Conservation (phyloP, 1,140 invertebrate species). For the Aculops lycopersici region DNA sequence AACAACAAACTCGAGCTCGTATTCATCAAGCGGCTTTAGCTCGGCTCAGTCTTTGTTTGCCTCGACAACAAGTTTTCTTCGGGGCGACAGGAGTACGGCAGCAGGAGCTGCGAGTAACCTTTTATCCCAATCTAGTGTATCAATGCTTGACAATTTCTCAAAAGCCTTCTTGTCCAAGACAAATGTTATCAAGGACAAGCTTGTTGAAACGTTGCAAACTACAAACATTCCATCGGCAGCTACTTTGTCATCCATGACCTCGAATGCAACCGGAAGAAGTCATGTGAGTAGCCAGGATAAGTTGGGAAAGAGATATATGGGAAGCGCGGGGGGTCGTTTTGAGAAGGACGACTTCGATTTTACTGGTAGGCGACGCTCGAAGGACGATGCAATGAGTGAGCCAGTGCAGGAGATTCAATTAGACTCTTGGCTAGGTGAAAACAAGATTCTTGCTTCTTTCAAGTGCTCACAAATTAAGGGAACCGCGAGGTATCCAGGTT, state of each 20-base stretch:
- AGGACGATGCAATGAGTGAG: background rate
- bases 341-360: slow-evolving; percentile 21
- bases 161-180: slow-evolving; percentile 51
- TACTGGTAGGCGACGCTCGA: no score
- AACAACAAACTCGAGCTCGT: no score
- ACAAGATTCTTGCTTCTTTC: slow-evolving; percentile 48
- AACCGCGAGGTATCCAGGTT: slow-evolving; percentile 50
- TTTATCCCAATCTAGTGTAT: slow-evolving; percentile 1
- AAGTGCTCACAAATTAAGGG: slow-evolving; percentile 62
- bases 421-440: slow-evolving; percentile 41
- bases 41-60: background rate
- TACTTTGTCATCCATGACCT: no score
- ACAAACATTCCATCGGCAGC: no score
- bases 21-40: no score
- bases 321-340: slow-evolving; percentile 31
- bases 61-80: background rate
- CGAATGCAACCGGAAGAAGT: slow-evolving; percentile 27
- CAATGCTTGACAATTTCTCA: slow-evolving; percentile 9
- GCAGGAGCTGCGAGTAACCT: background rate
- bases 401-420: slow-evolving; percentile 29
- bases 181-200: slow-evolving; percentile 59
- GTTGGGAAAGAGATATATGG: slow-evolving; percentile 53
- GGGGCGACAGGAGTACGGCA: background rate
- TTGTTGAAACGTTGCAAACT: slow-evolving; percentile 79
- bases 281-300: slow-evolving; percentile 45